Percentiles rank a stretch among this genome's conserved stretches.
These are phyloP conservation scores for Galemys pyrenaicus DNA, from an alignment of 2,113 vertebrate species.

Conservation along the genomic window DNA sequence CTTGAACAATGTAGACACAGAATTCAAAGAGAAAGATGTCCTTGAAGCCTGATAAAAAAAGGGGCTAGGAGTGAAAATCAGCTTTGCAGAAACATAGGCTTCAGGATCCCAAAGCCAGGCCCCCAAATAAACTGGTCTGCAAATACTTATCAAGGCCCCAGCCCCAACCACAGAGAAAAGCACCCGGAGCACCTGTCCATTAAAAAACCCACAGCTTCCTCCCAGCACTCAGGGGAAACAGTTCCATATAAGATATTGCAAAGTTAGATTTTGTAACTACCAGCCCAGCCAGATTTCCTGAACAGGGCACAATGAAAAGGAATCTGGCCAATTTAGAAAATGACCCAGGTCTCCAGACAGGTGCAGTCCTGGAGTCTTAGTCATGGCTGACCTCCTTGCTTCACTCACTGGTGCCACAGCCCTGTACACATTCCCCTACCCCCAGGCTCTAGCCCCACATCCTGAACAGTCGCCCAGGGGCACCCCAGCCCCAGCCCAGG, in stretches of 20 bases:
- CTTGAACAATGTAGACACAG: background rate
- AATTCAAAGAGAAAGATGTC: background rate
- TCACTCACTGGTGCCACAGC: background rate
- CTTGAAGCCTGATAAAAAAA: background rate
- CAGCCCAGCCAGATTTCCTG: slow-evolving; percentile 1
- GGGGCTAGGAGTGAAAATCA: background rate
- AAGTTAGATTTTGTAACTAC: background rate
- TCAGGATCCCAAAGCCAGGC: background rate
- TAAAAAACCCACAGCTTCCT: background rate
- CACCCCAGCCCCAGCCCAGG: background rate
- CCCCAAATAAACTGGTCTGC: background rate
- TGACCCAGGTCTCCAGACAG: slow-evolving; percentile 13
- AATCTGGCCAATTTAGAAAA: slow-evolving; percentile 30
- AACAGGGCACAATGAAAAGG: background rate
- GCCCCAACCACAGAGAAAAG: background rate
- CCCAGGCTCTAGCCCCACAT: background rate
- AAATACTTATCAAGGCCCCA: rapidly evolving
- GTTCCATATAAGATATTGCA: background rate
- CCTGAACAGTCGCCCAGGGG: background rate
- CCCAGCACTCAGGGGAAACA: background rate
- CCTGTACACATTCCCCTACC: background rate
- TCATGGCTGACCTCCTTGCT: background rate
- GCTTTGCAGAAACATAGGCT: background rate
- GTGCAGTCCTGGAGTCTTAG: background rate
- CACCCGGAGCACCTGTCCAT: background rate